Percentiles rank a stretch among this genome's conserved stretches.
phyloP scores from a whole-genome alignment of 2,797 vertebrate genomes.

The Peromyscus melanophrys region DNA sequence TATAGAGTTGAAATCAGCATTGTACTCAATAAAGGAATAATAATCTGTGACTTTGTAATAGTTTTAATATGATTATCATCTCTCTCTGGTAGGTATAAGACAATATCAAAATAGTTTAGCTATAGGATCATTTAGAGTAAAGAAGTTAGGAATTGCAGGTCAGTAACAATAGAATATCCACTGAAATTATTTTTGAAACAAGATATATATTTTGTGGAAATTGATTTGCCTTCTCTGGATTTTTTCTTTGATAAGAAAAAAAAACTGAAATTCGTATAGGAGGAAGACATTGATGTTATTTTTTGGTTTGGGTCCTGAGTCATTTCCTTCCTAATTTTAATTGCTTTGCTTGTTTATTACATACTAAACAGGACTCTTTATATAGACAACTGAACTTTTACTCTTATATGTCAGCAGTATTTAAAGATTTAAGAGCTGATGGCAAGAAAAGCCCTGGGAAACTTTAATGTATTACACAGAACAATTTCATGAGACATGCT shows the following conservation, averaged over 20 bases:
- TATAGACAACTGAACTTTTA: conserved; percentile 31
- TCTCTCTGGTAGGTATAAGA: background rate
- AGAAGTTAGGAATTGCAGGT: background rate
- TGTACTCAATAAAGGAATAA: background rate
- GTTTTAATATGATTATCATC: conserved; percentile 49
- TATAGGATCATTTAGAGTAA: background rate
- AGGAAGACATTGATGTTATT: background rate
- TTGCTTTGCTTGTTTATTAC: background rate
- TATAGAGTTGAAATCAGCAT: background rate
- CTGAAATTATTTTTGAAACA: conserved; percentile 38
- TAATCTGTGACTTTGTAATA: background rate
- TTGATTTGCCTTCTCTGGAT: conserved; percentile 49
- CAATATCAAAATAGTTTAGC: conserved; percentile 45
- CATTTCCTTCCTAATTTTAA: conserved; percentile 54
- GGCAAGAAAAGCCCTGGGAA: background rate
- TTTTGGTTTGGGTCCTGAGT: background rate
- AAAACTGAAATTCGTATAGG: background rate
- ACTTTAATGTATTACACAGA: background rate
- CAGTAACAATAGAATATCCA: background rate
- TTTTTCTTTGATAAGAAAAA: conserved; percentile 26
- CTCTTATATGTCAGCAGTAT: background rate
- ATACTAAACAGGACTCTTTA: conserved; percentile 13
- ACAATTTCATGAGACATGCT: background rate
- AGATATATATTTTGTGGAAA: conserved; percentile 62
- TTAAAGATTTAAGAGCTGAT: background rate